Evolutionary conservation across 2,113 vertebrate species (phyloP).

Genomic region (Myotis brandtii): DNA sequence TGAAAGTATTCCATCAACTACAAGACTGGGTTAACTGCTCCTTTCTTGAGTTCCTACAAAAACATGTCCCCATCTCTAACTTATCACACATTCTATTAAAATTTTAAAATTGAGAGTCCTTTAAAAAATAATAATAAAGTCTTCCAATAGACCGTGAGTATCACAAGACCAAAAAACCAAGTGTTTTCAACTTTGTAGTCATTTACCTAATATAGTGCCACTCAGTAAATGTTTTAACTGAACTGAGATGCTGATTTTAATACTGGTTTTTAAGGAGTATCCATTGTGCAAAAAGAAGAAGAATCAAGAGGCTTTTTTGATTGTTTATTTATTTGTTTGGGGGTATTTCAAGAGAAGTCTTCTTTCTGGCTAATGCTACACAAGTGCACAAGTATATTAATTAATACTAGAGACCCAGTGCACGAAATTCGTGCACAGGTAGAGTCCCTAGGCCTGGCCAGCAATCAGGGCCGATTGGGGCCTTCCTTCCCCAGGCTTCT

Average conservation of each 20-base stretch:
- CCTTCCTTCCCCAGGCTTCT: no score
- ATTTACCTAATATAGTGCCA: background rate
- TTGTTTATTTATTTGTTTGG: background rate
- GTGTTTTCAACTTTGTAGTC: background rate
- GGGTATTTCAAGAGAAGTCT: background rate
- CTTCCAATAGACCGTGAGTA: background rate
- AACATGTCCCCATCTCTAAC: background rate
- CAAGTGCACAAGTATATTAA: background rate
- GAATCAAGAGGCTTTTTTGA: background rate
- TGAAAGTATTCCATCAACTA: background rate
- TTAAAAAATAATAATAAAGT: background rate
- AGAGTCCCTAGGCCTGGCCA: no score
- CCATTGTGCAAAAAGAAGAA: background rate
- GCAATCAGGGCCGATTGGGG: no score
- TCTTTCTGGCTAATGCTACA: background rate
- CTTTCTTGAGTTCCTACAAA: slow-evolving; percentile 1
- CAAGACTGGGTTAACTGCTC: background rate
- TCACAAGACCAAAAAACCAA: slow-evolving; percentile 33
- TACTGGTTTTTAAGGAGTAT: background rate
- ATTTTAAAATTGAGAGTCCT: background rate
- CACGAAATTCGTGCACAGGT: no score
- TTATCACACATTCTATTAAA: background rate
- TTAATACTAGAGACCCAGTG: background rate
- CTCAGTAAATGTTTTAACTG: background rate
- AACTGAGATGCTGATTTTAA: slow-evolving; percentile 10